Conservation (phyloP, 1,140 invertebrate species). For the Aphis gossypii region DNA sequence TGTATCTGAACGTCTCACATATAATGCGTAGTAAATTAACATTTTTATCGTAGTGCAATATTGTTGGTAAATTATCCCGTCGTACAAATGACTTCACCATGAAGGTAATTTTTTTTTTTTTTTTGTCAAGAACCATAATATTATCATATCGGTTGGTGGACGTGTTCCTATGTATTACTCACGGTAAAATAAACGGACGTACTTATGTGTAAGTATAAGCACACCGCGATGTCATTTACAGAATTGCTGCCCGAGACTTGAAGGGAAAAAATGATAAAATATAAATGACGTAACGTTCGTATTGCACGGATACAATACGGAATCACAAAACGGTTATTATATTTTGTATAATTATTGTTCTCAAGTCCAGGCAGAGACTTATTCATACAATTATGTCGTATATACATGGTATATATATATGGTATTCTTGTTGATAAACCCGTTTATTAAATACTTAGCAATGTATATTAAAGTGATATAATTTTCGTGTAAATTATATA, state of each 20-base stretch:
- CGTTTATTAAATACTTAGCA: too few relatives aligned
- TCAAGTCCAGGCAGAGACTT: neutral
- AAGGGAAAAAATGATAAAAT: neutral
- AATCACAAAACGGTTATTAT: neutral
- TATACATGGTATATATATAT: too few relatives aligned
- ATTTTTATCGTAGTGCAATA: neutral
- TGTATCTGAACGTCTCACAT: neutral
- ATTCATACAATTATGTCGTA: neutral
- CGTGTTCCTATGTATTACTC: neutral
- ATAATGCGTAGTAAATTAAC: slow-evolving; percentile 25
- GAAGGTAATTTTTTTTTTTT: neutral
- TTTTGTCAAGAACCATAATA: neutral
- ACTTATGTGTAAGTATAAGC: neutral
- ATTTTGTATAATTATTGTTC: neutral
- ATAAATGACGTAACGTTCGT: neutral
- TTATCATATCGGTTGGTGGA: neutral
- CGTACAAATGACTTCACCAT: neutral
- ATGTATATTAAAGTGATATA: too few relatives aligned
- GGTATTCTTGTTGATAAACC: too few relatives aligned
- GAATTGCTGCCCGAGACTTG: neutral
- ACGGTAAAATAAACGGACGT: neutral
- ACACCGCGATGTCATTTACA: neutral
- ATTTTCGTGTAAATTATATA: too few relatives aligned
- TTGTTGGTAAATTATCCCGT: neutral
- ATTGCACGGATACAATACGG: too few relatives aligned